Conservation (phyloP, 2,113 vertebrate species). For the Tauraco erythrolophus region DNA sequence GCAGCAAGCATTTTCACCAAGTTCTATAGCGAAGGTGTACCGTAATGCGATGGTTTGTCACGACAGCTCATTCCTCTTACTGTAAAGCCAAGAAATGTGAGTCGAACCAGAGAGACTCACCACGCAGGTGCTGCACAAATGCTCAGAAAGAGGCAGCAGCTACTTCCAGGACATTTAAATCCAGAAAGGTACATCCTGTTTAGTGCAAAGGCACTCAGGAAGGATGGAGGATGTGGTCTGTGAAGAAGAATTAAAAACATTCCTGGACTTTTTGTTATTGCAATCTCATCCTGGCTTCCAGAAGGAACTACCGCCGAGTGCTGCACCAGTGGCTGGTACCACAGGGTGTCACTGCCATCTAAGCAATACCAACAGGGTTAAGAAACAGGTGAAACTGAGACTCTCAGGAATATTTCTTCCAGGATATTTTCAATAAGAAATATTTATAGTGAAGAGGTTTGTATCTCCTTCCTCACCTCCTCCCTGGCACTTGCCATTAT, state of each 20-base stretch:
- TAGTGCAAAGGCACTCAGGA: background rate
- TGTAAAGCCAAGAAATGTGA: background rate
- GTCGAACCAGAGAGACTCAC: background rate
- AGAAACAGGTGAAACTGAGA: background rate
- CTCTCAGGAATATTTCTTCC: background rate
- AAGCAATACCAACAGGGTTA: background rate
- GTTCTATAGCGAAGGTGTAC: background rate
- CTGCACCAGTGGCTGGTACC: background rate
- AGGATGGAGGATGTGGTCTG: background rate
- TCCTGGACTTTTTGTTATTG: background rate
- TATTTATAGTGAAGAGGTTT: background rate
- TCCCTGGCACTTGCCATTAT: background rate
- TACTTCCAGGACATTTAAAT: background rate
- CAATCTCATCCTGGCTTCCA: background rate
- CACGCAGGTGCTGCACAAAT: background rate
- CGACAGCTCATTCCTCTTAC: background rate
- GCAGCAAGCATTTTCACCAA: background rate
- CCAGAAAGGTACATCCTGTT: background rate
- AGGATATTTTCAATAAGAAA: background rate
- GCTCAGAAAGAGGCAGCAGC: background rate
- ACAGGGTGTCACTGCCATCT: constrained; percentile 38
- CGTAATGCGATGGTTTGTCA: background rate
- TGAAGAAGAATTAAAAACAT: background rate
- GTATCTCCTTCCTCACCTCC: background rate
- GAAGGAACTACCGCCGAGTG: fast-evolving